Conservation (phyloP, 2,113 vertebrate genomes). For the Myotis brandtii region DNA sequence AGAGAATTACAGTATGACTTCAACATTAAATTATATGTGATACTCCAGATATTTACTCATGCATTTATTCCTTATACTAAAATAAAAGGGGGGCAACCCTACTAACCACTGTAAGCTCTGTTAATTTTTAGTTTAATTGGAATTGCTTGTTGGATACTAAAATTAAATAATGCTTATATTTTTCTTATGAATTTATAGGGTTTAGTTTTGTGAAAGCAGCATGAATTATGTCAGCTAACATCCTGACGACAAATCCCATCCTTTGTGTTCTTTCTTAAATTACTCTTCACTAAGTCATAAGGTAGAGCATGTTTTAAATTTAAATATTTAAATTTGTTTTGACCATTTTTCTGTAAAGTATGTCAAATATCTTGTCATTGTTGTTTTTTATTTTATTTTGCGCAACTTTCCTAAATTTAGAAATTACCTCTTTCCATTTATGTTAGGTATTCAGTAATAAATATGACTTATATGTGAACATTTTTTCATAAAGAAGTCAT, state of each 20-base stretch:
- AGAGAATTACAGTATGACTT: slow-evolving; percentile 77
- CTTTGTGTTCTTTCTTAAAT: slow-evolving; percentile 64
- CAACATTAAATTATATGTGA: slow-evolving; percentile 84
- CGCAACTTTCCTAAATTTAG: slow-evolving; percentile 81
- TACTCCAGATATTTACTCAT: slow-evolving; percentile 88
- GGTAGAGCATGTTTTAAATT: slow-evolving; percentile 57
- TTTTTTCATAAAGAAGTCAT: slow-evolving; percentile 81
- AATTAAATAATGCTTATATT: slow-evolving; percentile 75
- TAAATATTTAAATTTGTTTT: slow-evolving; percentile 74
- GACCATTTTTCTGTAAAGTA: slow-evolving; percentile 78
- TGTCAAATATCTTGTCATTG: slow-evolving; percentile 78
- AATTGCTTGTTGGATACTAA: slow-evolving; percentile 81
- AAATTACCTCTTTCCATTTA: slow-evolving; percentile 76
- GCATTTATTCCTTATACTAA: slow-evolving; percentile 86
- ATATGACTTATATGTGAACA: slow-evolving; percentile 80
- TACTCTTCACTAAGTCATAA: slow-evolving; percentile 72
- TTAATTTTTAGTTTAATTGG: slow-evolving; percentile 76
- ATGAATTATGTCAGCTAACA: slow-evolving; percentile 75
- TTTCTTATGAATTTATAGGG: slow-evolving; percentile 79
- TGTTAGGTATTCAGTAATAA: slow-evolving; percentile 79
- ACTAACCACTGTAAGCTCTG: slow-evolving; percentile 81
- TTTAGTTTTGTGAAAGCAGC: slow-evolving; percentile 80
- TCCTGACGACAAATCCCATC: slow-evolving; percentile 77
- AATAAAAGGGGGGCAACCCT: neutral
- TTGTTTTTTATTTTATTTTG: slow-evolving; percentile 76